Evolutionary conservation across 2,113 vertebrate species (phyloP).

Genomic region (Gavia stellata): DNA sequence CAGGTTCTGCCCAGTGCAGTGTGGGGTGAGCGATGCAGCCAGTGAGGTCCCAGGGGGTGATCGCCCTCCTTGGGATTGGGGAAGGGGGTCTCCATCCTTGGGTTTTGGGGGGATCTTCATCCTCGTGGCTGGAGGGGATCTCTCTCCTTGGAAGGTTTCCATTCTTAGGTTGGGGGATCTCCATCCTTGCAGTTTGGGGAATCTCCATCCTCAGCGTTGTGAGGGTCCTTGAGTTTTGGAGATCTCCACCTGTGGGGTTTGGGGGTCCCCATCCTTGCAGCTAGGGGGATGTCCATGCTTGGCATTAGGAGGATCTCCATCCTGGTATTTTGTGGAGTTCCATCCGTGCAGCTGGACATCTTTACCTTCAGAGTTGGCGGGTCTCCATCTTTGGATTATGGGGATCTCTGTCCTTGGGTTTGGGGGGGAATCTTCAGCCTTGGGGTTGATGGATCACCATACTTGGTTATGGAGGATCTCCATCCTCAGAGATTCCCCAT

Average conservation of each 20-base stretch:
- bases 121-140: neutral
- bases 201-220: neutral
- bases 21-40: neutral
- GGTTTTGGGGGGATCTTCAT: neutral
- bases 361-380: neutral
- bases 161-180: neutral
- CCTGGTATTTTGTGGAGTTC: neutral
- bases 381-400: neutral
- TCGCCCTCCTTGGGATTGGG: fast-evolving
- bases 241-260: too few relatives aligned
- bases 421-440: neutral
- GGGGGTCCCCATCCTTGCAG: neutral
- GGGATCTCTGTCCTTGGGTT: neutral
- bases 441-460: neutral
- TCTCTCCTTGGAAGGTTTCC: neutral
- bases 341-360: neutral
- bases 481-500: neutral
- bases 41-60: neutral
- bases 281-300: neutral
- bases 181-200: neutral
- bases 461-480: neutral
- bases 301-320: neutral
- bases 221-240: neutral
- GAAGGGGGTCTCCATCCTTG: neutral
- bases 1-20: fast-evolving